A percentile compares a stretch with the other conserved stretches of the same genome.
These are phyloP conservation scores for Crocallis elinguaria DNA, from an alignment of 2,888 invertebrate species.

Conservation along the genomic window DNA sequence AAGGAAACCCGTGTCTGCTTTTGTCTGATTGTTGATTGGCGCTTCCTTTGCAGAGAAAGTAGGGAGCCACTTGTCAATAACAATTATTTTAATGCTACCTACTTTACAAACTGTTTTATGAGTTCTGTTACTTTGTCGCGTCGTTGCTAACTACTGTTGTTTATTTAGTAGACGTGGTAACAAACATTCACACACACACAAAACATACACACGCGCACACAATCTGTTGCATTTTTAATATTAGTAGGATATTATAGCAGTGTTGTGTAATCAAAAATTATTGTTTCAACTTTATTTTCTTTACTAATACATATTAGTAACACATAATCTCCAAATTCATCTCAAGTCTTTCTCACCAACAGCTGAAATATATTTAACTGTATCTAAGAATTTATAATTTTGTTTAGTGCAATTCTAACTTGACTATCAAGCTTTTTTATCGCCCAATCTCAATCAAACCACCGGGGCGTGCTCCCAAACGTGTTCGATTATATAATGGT, in stretches of 20 bases:
- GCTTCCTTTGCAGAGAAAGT: slow-evolving; percentile 26
- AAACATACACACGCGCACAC: too few species aligned
- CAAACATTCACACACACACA: too few species aligned
- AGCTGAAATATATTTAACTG: not conserved
- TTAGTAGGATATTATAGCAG: too few species aligned
- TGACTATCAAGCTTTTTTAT: slow-evolving; percentile 23
- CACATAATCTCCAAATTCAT: not conserved
- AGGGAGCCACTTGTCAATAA: slow-evolving; percentile 36
- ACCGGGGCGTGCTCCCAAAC: slow-evolving; percentile 23
- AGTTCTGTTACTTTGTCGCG: not conserved
- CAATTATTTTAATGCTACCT: slow-evolving; percentile 27
- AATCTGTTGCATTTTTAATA: too few species aligned
- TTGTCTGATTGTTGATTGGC: slow-evolving; percentile 34
- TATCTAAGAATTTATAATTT: not conserved
- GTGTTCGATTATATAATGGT: slow-evolving; percentile 38
- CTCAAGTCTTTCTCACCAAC: not conserved
- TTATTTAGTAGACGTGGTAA: not conserved
- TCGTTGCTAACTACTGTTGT: not conserved
- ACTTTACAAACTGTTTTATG: not conserved
- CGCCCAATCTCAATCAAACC: slow-evolving; percentile 26
- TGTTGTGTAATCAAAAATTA: too few species aligned
- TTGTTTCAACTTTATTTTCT: too few species aligned
- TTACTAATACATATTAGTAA: too few species aligned
- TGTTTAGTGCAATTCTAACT: slow-evolving; percentile 13
- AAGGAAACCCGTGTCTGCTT: slow-evolving; percentile 34